Percentiles rank a stretch among this genome's conserved stretches.
These are phyloP conservation scores for Hystrix brachyura DNA, from an alignment of 2,113 vertebrate genomes.

Conservation along the genomic window DNA sequence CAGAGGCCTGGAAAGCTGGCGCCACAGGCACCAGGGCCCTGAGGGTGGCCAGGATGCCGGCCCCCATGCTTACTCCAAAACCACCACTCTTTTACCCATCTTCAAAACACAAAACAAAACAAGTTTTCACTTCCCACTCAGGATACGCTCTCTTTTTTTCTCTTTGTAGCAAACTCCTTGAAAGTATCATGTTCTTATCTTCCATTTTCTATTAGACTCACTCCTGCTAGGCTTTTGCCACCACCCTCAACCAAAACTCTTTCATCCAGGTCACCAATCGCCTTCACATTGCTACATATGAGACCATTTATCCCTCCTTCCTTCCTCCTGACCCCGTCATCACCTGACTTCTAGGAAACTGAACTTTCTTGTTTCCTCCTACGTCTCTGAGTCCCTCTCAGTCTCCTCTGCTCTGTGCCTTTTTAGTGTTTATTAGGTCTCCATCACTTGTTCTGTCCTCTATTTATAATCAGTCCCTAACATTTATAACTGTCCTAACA, in stretches of 20 bases:
- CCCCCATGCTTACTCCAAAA: neutral
- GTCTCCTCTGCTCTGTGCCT: neutral
- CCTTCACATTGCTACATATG: neutral
- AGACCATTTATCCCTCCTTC: neutral
- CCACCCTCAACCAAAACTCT: neutral
- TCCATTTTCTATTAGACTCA: neutral
- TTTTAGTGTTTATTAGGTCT: neutral
- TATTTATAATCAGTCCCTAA: neutral
- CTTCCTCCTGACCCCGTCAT: neutral
- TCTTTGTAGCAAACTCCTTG: neutral
- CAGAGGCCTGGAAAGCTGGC: rapidly evolving
- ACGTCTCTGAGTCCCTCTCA: neutral
- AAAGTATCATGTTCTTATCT: neutral
- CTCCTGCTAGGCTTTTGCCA: neutral
- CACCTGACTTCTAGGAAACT: neutral
- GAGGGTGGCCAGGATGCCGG: neutral
- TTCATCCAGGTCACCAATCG: neutral
- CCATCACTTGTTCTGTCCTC: neutral
- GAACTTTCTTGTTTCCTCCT: neutral
- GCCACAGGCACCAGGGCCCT: too few relatives aligned
- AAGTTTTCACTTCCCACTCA: neutral
- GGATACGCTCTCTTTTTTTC: neutral
- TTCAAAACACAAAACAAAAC: neutral
- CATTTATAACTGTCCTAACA: neutral
- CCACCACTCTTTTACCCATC: neutral